These are phyloP conservation scores for Hyperopisus bebe DNA, from an alignment of 2,113 vertebrate species.

Conservation along the genomic window DNA sequence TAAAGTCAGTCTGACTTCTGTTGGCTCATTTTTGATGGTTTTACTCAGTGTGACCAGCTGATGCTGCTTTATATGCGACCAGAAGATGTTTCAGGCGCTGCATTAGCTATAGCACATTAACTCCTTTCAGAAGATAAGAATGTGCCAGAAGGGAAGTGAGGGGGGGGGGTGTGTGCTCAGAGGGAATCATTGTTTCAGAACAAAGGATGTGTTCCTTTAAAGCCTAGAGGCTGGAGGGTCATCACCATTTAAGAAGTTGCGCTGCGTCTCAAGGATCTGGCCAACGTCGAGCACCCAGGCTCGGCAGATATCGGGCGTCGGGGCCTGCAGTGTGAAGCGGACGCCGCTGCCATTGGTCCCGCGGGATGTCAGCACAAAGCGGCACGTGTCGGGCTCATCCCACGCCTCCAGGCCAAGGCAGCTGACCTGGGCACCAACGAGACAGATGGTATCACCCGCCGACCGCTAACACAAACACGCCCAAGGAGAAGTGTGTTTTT, in stretches of 20 bases:
- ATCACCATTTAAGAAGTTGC: slow-evolving; percentile 96
- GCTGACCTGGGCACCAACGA: slow-evolving; percentile 69
- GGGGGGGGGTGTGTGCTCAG: not conserved
- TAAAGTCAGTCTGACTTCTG: not conserved
- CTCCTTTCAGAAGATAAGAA: not conserved
- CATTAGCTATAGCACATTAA: not conserved
- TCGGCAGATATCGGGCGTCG: slow-evolving; percentile 76
- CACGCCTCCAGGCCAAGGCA: slow-evolving; percentile 92
- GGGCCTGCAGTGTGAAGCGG: slow-evolving; percentile 79
- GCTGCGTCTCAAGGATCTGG: slow-evolving; percentile 98
- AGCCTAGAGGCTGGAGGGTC: not conserved
- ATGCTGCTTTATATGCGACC: not conserved
- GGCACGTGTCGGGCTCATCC: slow-evolving; percentile 84
- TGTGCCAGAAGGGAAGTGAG: not conserved
- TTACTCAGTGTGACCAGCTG: not conserved
- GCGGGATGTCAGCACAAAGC: slow-evolving; percentile 88
- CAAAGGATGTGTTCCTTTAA: not conserved
- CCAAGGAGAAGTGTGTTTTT: not conserved
- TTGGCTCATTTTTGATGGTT: not conserved
- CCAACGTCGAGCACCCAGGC: slow-evolving; percentile 91
- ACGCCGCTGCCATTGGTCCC: slow-evolving; percentile 72
- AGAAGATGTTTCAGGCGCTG: too few species aligned
- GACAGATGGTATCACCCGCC: not conserved
- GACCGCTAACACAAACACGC: not conserved
- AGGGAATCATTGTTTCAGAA: not conserved